Percentiles rank a stretch among this genome's conserved stretches.
These are phyloP conservation scores for Oxyruncus cristatus DNA, from an alignment of 2,113 vertebrate genomes.

Conservation along the genomic window DNA sequence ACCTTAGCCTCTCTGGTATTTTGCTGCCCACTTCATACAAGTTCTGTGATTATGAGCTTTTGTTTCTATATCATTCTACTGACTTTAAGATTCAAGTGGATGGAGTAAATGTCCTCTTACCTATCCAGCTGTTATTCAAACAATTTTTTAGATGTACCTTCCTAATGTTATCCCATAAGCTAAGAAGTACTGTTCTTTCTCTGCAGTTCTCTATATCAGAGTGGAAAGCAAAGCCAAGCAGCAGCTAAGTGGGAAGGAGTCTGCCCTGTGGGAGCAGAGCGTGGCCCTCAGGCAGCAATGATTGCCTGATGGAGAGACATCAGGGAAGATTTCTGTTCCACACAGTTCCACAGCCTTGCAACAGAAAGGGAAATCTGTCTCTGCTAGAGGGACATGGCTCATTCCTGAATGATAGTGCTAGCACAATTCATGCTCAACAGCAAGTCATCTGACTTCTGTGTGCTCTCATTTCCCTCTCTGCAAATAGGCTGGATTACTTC, in stretches of 20 bases:
- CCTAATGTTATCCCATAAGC: not conserved
- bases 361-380: not conserved
- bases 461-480: not conserved
- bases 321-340: not conserved
- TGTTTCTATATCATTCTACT: not conserved
- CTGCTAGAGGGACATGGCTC: not conserved
- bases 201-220: not conserved
- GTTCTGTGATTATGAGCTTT: not conserved
- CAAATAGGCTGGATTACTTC: not conserved
- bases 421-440: not conserved
- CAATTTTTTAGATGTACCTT: not conserved
- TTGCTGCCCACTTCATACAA: not conserved
- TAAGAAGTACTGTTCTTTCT: not conserved
- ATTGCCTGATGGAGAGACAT: not conserved
- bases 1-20: not conserved
- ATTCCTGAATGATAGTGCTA: not conserved
- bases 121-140: not conserved
- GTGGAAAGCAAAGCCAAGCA: not conserved
- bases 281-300: not conserved
- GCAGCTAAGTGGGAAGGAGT: not conserved
- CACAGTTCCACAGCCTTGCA: accelerated
- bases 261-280: too few species aligned
- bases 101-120: not conserved
- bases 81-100: not conserved
- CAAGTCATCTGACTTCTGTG: not conserved